Evolutionary conservation across 2,113 vertebrate genomes (phyloP), one percentile per base, ranked within the genome.

Genomic region (Mixornis gularis): DNA sequence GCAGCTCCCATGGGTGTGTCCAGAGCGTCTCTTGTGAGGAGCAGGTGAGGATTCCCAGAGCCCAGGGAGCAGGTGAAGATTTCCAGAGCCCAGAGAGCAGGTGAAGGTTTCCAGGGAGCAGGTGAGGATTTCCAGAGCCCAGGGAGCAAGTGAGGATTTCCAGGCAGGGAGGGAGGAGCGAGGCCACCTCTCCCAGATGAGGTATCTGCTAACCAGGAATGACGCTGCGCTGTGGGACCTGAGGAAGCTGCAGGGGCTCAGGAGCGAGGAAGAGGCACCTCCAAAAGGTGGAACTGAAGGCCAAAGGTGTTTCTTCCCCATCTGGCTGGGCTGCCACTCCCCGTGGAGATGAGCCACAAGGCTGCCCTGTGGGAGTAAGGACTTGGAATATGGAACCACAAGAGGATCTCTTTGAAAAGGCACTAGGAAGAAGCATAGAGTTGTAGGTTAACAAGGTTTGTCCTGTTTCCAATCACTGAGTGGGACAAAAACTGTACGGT

Each of bases 321-420:
- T 2, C 79, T 21, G 76, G 43, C 1, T 78, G 93, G 74, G 53
- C 77, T 78, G 79, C 80, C 36, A 2, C 38, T 62, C 77, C 44
- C n/a, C 12, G 6, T 13, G 72, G 76, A 78, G 74, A 77, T 36
- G 17, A 85, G 55, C 87, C 82, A 64, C 73, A 32, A 82, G 66
- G 56, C 3, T 44, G 49, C 66, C 91, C 76, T 38, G 92, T 55
- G 81, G 78, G 66, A 90, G n/a, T 12, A 66, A 88, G 76, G 82
- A 68, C 66, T 64, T 10, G 6, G 59, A 82, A 60, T 3, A 87
- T 0, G 16, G 91, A 92, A 79, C 72, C 69, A 65, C 22, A 40
- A 73, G 83, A 94, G 69, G 69, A 88, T 85, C 85, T 94, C 79
- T 72, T 78, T 88, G 93, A 84, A 94, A 97, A 96, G 95, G 82